Percentiles rank a stretch among this genome's conserved stretches.
Conservation (phyloP, 2,797 vertebrate species). For the Alectoris magna region DNA sequence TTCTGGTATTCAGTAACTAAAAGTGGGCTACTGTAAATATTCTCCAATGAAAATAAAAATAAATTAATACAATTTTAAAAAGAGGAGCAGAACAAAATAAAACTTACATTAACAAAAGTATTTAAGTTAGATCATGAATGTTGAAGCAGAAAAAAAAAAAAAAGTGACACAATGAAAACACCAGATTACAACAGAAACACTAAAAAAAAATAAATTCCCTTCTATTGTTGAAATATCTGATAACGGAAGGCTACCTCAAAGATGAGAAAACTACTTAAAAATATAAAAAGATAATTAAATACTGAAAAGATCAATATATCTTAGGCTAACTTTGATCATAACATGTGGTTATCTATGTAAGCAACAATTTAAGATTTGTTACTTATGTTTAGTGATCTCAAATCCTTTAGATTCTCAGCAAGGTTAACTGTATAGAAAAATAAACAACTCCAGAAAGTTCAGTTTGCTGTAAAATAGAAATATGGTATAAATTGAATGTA, state of each 20-base stretch:
- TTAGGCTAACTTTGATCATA: background rate
- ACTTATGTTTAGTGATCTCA: background rate
- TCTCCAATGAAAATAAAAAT: accelerated
- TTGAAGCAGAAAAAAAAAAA: background rate
- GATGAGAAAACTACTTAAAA: background rate
- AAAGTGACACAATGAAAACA: background rate
- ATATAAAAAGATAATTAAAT: background rate
- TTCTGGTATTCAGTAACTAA: background rate
- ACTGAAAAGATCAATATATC: background rate
- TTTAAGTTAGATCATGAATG: background rate
- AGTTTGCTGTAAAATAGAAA: background rate
- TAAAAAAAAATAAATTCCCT: background rate
- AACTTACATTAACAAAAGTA: background rate
- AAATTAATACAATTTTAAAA: background rate
- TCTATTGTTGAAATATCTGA: background rate
- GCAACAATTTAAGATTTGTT: background rate
- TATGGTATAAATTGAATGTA: background rate
- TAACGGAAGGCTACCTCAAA: background rate
- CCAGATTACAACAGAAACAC: background rate
- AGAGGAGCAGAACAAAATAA: background rate
- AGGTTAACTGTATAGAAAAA: background rate
- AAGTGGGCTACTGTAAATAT: background rate
- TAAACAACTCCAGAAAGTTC: background rate
- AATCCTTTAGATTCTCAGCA: background rate
- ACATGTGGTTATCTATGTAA: background rate